A percentile compares a stretch with the other conserved stretches of the same genome.
Conservation (phyloP, 2,888 invertebrate genomes). For the Trissolcus japonicus region DNA sequence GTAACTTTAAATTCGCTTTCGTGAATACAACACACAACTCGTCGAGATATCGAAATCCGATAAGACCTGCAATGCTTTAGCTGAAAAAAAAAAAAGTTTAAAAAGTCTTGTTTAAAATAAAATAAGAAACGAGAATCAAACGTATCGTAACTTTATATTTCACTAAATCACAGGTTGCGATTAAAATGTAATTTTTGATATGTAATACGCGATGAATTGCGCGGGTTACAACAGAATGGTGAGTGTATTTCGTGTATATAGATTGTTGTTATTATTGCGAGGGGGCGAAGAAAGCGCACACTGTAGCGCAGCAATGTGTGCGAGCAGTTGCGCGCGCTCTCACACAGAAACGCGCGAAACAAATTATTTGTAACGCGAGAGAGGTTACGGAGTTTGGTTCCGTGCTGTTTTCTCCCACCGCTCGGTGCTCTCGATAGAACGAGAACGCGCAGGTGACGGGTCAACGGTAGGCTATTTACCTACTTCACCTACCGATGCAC, state of each 20-base stretch:
- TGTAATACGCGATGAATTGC: not conserved
- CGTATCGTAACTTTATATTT: too few species aligned
- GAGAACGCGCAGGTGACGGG: conserved; percentile 76
- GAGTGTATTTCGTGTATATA: too few species aligned
- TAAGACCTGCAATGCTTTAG: conserved; percentile 8
- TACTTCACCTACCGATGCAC: conserved; percentile 70
- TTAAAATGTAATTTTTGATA: not conserved
- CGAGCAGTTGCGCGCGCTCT: not conserved
- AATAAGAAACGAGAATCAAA: too few species aligned
- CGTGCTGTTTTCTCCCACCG: conserved; percentile 65
- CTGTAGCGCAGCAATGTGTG: conserved; percentile 23
- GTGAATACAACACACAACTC: conserved; percentile 24
- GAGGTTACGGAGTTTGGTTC: conserved; percentile 57
- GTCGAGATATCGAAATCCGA: conserved; percentile 44
- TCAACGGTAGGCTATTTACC: conserved; percentile 76
- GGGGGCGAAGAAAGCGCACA: conserved; percentile 24
- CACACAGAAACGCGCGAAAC: conserved; percentile 16
- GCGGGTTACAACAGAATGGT: not conserved
- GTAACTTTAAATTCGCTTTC: conserved; percentile 34
- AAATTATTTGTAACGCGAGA: conserved; percentile 39
- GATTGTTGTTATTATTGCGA: conserved; percentile 11
- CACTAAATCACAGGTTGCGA: too few species aligned
- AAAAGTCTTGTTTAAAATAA: conserved; percentile 9
- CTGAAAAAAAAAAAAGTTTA: conserved; percentile 5
- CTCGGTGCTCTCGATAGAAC: conserved; percentile 74